Conservation (phyloP, 2,113 vertebrate species). For the Scytalopus superciliaris region DNA sequence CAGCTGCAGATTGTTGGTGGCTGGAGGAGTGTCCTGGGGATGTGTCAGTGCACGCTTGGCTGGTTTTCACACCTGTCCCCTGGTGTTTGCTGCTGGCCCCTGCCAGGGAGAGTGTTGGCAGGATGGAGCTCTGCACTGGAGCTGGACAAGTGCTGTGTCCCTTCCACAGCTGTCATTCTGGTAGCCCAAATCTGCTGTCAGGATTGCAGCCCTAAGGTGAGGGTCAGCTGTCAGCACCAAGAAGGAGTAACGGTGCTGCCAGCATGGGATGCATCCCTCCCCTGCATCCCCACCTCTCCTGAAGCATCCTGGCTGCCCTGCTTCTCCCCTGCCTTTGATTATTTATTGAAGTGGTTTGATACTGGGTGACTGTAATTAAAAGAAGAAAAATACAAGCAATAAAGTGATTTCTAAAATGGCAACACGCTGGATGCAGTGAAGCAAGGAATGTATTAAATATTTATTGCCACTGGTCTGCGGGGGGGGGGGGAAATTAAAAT, state of each 20-base stretch:
- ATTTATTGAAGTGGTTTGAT: slow-evolving; percentile 38
- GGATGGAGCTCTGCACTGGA: background rate
- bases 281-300: background rate
- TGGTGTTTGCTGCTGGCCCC: background rate
- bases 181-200: background rate
- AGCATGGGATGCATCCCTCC: background rate
- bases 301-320: background rate
- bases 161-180: rapidly evolving
- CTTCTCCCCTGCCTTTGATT: slow-evolving; percentile 25
- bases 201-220: background rate
- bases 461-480: slow-evolving; percentile 13
- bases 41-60: background rate
- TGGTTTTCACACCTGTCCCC: background rate
- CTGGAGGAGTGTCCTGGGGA: background rate
- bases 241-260: background rate
- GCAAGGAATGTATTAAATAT: slow-evolving; percentile 34
- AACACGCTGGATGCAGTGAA: background rate
- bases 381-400: slow-evolving; percentile 51
- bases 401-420: slow-evolving; percentile 45
- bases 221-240: background rate
- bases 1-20: background rate
- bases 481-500: background rate
- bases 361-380: slow-evolving; percentile 57
- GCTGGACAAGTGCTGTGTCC: background rate
- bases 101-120: background rate